Evolutionary conservation across 2,888 invertebrate species (phyloP).

Genomic region (Adelphocoris suturalis): DNA sequence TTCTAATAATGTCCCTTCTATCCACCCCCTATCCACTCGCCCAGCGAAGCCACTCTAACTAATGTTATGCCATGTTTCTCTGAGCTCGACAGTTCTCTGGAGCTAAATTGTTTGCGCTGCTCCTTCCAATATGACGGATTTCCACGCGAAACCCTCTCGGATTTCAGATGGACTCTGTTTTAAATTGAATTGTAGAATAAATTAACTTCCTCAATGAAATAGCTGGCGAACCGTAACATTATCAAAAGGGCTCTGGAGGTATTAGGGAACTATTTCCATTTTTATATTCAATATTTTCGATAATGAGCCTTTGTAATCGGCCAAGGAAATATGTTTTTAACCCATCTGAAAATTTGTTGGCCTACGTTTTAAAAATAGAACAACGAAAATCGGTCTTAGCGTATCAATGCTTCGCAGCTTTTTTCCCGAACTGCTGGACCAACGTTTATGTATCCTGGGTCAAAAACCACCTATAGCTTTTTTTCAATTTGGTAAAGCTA

Average conservation of each 20-base stretch:
- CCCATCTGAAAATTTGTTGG: neutral
- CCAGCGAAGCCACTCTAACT: constrained; percentile 46
- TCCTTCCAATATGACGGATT: constrained; percentile 18
- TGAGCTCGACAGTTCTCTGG: constrained; percentile 45
- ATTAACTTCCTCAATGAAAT: neutral
- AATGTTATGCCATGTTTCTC: constrained; percentile 60
- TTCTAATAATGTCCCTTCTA: constrained; percentile 40
- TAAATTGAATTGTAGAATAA: neutral
- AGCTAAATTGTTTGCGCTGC: constrained; percentile 55
- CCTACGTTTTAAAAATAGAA: neutral
- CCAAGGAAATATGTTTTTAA: neutral
- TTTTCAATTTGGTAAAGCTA: too few species aligned
- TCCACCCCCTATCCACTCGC: neutral
- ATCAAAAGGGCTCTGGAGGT: too few species aligned
- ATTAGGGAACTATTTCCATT: too few species aligned
- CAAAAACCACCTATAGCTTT: too few species aligned
- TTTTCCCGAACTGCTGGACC: too few species aligned
- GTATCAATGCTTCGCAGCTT: too few species aligned
- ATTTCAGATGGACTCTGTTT: neutral
- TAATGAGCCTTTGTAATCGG: neutral
- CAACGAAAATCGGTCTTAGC: too few species aligned
- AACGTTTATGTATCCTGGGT: too few species aligned
- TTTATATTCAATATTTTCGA: too few species aligned
- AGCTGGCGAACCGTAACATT: neutral
- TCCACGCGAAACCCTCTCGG: neutral